Evolutionary conservation across 2,888 invertebrate species (phyloP).

Genomic region (Cerastis leucographa): DNA sequence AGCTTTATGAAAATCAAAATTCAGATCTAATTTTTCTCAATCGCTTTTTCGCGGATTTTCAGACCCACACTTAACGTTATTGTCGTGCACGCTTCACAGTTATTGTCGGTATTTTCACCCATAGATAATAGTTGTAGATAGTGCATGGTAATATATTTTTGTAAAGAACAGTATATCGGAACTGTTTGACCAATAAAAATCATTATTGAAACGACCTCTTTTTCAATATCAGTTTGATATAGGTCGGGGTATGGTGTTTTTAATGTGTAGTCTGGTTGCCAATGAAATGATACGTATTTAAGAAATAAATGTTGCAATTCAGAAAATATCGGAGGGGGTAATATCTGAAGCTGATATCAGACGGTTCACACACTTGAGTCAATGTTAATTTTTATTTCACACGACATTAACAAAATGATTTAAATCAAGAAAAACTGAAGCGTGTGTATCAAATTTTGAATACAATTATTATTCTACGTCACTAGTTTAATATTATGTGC

Average conservation of each 20-base stretch:
- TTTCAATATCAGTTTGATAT: constrained; percentile 29
- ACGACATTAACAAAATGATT: not conserved
- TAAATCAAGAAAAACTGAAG: not conserved
- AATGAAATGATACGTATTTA: not conserved
- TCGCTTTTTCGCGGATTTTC: constrained; percentile 26
- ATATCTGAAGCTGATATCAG: not conserved
- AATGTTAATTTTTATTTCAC: not conserved
- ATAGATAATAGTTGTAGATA: constrained; percentile 35
- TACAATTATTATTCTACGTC: not conserved
- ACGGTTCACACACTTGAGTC: constrained; percentile 2
- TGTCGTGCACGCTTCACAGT: constrained; percentile 40
- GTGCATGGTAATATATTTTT: constrained; percentile 16
- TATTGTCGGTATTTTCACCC: constrained; percentile 31
- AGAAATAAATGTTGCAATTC: not conserved
- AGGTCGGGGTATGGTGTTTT: not conserved
- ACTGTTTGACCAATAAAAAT: constrained; percentile 34
- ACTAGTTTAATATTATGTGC: not conserved
- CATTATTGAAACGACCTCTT: constrained; percentile 64
- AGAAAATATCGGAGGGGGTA: not conserved
- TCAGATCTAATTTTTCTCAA: not conserved
- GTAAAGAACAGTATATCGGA: not conserved
- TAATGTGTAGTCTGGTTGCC: not conserved
- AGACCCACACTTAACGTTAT: constrained; percentile 23
- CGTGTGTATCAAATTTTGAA: not conserved
- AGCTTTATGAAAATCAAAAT: not conserved